phyloP scores from a whole-genome alignment of 2,888 invertebrate species.

The Ischnura elegans region DNA sequence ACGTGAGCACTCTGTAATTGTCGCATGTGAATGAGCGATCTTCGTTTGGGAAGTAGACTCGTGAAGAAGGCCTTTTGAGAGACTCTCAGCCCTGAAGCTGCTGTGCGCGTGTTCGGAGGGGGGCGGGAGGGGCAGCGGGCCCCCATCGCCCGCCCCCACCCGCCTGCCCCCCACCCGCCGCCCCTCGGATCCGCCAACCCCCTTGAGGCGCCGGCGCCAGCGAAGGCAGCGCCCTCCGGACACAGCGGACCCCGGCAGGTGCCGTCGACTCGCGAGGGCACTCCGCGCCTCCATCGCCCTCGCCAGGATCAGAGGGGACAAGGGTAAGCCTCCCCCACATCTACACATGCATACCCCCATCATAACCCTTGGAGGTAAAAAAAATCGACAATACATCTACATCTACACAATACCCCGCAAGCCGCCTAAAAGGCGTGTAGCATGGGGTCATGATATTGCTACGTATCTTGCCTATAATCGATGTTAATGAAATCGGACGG shows the following conservation, averaged over 20 bases:
- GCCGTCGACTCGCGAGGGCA: constrained; percentile 5
- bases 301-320: background rate
- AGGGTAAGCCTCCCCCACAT: no score
- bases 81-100: constrained; percentile 57
- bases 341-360: no score
- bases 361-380: no score
- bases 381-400: no score
- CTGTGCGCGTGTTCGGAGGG: constrained; percentile 34
- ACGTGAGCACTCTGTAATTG: no score
- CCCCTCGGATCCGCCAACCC: constrained; percentile 11
- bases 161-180: constrained; percentile 8
- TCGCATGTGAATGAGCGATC: background rate
- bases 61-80: no score
- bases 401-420: no score
- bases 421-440: no score
- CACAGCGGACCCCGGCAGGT: background rate
- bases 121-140: constrained; percentile 3
- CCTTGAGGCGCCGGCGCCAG: background rate
- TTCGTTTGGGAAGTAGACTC: background rate
- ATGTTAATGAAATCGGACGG: no score
- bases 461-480: no score
- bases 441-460: no score
- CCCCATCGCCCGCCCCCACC: background rate
- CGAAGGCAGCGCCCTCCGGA: background rate
- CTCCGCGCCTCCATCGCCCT: background rate